These are phyloP conservation scores for Hypsopygia costalis DNA, from an alignment of 2,888 invertebrate species.

Conservation along the genomic window DNA sequence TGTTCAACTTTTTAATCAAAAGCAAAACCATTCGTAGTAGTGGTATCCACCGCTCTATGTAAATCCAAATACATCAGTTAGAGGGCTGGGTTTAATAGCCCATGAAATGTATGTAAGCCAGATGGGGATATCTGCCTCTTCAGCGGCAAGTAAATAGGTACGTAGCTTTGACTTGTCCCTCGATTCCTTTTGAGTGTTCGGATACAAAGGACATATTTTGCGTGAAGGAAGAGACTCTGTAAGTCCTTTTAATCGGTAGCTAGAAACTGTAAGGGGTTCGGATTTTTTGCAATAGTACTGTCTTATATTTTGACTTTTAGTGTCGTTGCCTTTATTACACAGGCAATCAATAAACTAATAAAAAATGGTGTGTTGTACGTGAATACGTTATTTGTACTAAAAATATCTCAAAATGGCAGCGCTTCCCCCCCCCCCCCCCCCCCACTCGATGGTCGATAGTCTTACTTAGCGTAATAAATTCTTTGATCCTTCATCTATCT, in stretches of 20 bases:
- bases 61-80: constrained; percentile 32
- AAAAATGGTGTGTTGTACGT: too few relatives aligned
- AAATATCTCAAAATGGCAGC: too few relatives aligned
- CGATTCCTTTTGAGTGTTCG: constrained; percentile 59
- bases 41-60: constrained; percentile 35
- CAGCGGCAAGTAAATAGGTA: constrained; percentile 51
- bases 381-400: too few relatives aligned
- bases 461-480: too few relatives aligned
- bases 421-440: too few relatives aligned
- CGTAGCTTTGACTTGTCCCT: constrained; percentile 53
- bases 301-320: too few relatives aligned
- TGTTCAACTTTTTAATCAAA: too few relatives aligned
- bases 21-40: too few relatives aligned
- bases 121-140: constrained; percentile 57
- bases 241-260: neutral
- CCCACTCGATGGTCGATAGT: too few relatives aligned
- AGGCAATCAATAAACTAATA: too few relatives aligned
- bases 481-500: too few relatives aligned
- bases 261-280: neutral
- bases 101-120: constrained; percentile 79
- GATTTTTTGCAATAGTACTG: neutral
- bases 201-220: constrained; percentile 46
- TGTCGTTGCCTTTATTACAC: too few relatives aligned
- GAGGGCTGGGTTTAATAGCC: constrained; percentile 73
- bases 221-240: constrained; percentile 26